These are phyloP conservation scores for Cancer borealis DNA, from an alignment of 2,888 invertebrate genomes.

Conservation along the genomic window DNA sequence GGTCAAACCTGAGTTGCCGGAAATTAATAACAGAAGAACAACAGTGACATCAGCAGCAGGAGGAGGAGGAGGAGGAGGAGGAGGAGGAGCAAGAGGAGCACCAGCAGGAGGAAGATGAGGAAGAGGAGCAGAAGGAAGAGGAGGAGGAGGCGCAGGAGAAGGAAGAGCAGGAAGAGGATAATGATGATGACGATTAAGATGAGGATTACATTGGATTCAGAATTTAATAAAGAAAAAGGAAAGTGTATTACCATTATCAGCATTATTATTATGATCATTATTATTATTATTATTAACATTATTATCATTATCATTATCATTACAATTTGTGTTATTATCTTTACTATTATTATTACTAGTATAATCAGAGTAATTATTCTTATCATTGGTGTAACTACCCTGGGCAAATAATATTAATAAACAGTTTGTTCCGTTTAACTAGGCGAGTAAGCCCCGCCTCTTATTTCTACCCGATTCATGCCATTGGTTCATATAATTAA, in stretches of 20 bases:
- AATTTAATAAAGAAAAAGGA: no score
- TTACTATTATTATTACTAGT: neutral
- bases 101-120: neutral
- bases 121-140: neutral
- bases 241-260: no score
- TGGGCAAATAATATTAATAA: neutral
- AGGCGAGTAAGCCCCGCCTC: neutral
- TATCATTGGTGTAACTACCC: neutral
- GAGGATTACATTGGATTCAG: no score
- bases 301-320: neutral
- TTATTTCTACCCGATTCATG: neutral
- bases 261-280: no score
- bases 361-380: neutral
- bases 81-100: neutral
- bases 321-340: neutral
- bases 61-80: constrained; percentile 16
- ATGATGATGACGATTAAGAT: no score
- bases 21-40: constrained; percentile 20
- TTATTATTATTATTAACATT: neutral
- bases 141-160: no score
- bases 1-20: neutral
- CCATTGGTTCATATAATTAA: neutral
- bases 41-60: neutral
- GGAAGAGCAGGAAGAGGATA: no score
- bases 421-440: neutral